Evolutionary conservation across 2,113 vertebrate species (phyloP).

Genomic region (Petromus typicus): DNA sequence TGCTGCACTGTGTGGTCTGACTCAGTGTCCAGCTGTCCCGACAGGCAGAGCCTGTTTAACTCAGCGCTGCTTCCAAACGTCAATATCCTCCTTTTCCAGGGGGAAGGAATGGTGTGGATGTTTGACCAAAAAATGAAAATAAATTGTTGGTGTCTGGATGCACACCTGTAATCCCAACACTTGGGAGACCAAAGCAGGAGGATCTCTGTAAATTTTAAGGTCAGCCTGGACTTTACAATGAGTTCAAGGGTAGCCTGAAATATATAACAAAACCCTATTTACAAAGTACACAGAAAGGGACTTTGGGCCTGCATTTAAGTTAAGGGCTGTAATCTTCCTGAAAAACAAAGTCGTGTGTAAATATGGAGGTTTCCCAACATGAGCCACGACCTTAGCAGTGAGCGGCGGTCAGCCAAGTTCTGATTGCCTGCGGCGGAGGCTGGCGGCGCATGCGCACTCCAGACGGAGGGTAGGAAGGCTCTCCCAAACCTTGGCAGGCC

Average conservation of each 20-base stretch:
- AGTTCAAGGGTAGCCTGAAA: not conserved
- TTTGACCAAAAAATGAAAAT: conserved; percentile 39
- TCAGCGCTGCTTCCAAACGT: not conserved
- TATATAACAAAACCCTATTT: not conserved
- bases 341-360: not conserved
- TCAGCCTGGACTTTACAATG: not conserved
- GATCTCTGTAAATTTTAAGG: not conserved
- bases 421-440: not conserved
- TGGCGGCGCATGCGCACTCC: not conserved
- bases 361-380: not conserved
- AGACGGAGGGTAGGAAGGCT: not conserved
- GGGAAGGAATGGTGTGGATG: not conserved
- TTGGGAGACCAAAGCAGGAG: not conserved
- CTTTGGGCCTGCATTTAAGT: not conserved
- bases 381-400: not conserved
- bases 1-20: not conserved
- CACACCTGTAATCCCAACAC: not conserved
- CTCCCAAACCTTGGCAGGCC: not conserved
- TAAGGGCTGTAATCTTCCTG: conserved; percentile 12
- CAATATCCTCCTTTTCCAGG: not conserved
- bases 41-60: not conserved
- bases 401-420: not conserved
- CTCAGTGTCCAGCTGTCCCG: not conserved
- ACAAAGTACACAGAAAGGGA: no score
- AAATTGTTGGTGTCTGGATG: not conserved